Evolutionary conservation across 1,140 invertebrate species (phyloP).

Genomic region (Trachelipus rathkii): DNA sequence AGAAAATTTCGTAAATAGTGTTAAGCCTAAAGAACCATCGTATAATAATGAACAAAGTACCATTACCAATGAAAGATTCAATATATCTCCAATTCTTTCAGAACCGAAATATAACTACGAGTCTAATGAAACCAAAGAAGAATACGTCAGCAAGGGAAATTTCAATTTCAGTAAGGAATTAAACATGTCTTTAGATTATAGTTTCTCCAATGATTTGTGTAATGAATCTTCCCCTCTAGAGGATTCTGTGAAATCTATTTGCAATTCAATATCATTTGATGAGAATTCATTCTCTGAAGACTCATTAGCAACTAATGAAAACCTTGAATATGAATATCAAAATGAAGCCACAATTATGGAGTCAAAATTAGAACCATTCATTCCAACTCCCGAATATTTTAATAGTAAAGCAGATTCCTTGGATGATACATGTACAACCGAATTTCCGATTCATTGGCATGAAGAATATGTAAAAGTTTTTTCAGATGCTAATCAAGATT

Average conservation of each 20-base stretch:
- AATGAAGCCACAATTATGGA: background rate
- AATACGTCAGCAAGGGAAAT: too few relatives aligned
- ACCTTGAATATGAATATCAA: background rate
- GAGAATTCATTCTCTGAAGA: constrained; percentile 5
- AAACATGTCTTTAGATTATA: too few relatives aligned
- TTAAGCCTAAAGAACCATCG: too few relatives aligned
- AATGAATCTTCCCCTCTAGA: background rate
- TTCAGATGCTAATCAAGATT: background rate
- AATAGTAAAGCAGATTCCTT: background rate
- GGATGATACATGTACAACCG: background rate
- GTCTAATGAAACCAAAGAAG: too few relatives aligned
- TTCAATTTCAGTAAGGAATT: too few relatives aligned
- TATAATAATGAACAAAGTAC: too few relatives aligned
- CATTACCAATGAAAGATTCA: too few relatives aligned
- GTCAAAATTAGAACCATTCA: background rate
- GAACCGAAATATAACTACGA: too few relatives aligned
- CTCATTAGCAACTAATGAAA: background rate
- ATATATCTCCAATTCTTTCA: too few relatives aligned
- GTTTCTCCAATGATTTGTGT: too few relatives aligned
- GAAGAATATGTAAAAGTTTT: constrained; percentile 7
- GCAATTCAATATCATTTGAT: constrained; percentile 5
- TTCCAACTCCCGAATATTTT: background rate
- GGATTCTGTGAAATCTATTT: background rate
- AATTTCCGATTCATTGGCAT: constrained; percentile 10
- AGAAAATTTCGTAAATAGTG: too few relatives aligned